Conservation (phyloP, 2,797 vertebrate genomes). For the Fistularia tabacaria region DNA sequence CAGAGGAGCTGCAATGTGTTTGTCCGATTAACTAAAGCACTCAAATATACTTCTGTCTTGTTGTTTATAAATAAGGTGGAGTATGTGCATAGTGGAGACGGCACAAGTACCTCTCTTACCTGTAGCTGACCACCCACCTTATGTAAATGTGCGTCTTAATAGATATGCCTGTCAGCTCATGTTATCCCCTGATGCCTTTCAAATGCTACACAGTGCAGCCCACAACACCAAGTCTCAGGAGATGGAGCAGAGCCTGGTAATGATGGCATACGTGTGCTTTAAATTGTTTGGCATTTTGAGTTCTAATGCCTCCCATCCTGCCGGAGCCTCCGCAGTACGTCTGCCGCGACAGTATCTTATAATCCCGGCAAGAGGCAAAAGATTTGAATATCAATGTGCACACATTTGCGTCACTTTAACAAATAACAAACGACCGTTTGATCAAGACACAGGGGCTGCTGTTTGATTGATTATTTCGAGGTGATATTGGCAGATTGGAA, state of each 20-base stretch:
- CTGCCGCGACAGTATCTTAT: background rate
- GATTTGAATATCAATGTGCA: background rate
- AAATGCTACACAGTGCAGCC: slow-evolving; percentile 29
- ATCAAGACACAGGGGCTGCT: slow-evolving; percentile 10
- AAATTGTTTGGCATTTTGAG: slow-evolving; percentile 37
- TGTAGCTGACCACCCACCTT: slow-evolving; percentile 56
- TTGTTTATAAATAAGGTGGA: slow-evolving; percentile 18
- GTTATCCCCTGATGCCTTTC: slow-evolving; percentile 52
- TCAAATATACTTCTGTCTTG: slow-evolving; percentile 1
- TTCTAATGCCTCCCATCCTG: slow-evolving; percentile 25
- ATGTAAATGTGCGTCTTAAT: slow-evolving; percentile 50
- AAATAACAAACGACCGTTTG: slow-evolving; percentile 4
- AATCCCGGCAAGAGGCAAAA: background rate
- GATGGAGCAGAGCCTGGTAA: slow-evolving; percentile 43
- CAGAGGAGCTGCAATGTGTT: background rate
- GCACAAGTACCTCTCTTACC: slow-evolving; percentile 44
- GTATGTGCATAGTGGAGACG: slow-evolving; percentile 13
- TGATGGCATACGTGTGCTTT: slow-evolving; percentile 46
- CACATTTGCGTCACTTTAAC: too few species aligned
- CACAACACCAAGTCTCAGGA: slow-evolving; percentile 42
- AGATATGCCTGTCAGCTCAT: slow-evolving; percentile 57
- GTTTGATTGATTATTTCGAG: slow-evolving; percentile 30
- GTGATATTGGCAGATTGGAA: slow-evolving; percentile 26
- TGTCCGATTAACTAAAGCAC: slow-evolving; percentile 7
- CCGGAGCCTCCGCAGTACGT: slow-evolving; percentile 16